Evolutionary conservation across 2,888 invertebrate genomes (phyloP), one percentile per base, ranked within the genome.

Genomic region (Nomada ferruginata): DNA sequence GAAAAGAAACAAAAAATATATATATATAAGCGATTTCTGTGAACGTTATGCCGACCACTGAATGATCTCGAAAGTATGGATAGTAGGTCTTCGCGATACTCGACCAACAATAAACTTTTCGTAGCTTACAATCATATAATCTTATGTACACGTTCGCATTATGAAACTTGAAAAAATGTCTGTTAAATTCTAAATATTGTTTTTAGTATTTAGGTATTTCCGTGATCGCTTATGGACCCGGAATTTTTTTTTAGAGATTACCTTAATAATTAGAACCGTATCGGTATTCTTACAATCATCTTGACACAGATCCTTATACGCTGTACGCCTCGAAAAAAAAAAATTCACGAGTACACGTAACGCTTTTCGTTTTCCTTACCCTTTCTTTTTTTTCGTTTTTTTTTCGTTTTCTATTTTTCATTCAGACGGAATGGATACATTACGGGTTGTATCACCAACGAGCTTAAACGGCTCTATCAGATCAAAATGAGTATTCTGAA

Each of bases 391-490:
- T 64, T 44, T 47, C 66, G 13, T 42, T 18, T 69, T 69, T 53
- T 64, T 57, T 69, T 59, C 15, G 9, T 63, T 81, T 66, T 73
- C 36, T 29, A 53, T 82, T 75, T 64, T 77, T 79, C 71, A 75
- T 85, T 79, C 79, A 85, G 87, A 87, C 85, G 86, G 86, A 88
- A 85, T 88, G 81, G 82, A 85, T 85, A 85, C 87, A 77, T 83
- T 64, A 75, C 79, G 79, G 69, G 84, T 84, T 84, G 79, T 86
- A 85, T 89, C 82, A 80, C 85, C 79, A 68, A 84, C 69, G 66
- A 81, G 78, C 85, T 70, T 74, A 53, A 69, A 52, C 36, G 64
- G 69, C 69, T 42, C 66, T 76, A 52, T 78, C 50, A 74, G 64
- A 60, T 60, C 50, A 63, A 73, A 65, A 44, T 74, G 66, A 83